Evolutionary conservation across 1,140 invertebrate genomes (phyloP), one percentile per base, ranked within the genome.

Genomic region (Ceratina calcarata): DNA sequence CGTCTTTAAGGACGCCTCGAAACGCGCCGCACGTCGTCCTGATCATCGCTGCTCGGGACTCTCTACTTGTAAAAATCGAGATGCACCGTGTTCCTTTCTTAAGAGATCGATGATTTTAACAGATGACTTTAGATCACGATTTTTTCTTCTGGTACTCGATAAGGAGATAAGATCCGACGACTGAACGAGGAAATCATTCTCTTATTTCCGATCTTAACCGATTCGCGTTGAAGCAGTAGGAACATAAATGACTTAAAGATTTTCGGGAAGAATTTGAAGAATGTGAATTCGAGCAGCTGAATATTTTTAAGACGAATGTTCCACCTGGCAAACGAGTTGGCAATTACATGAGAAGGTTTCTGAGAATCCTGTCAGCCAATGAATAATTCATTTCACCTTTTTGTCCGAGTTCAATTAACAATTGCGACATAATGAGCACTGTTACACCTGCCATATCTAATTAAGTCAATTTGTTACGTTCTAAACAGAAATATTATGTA

Each of bases 1-100:
- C 78, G 71, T 32, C 83, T 78, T 81, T 83, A 83, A 81, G 72
- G 68, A 84, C 45, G 58, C 60, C 66, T 69, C 67, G 66, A 76
- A 66, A 81, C 51, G 55, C 69, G 62, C 37, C 62, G n/a, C n/a
- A 75, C 68, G 27, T 60, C 16, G 2, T 45, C 16, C 22, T 61
- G 78, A 67, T 83, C 73, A 67, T 58, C 64, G 57, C 20, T n/a
- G 12, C 32, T 8, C 13, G 18, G 37, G 8, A 45, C 37, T 45
- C 37, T 45, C 37, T 45, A 8, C 37, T 45, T 10, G 37, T 45
- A 45, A 45, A 45, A 45, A 10, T 45, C 37, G 37, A 45, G 37
- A 45, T 45, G 37, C 37, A 10, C 10, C 37, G 37, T 45, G 37
- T 45, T 45, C 7, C 37, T 45, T 10, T 10, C n/a, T 7, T 45